phyloP scores from a whole-genome alignment of 2,888 invertebrate genomes.

The Poecilus cupreus region DNA sequence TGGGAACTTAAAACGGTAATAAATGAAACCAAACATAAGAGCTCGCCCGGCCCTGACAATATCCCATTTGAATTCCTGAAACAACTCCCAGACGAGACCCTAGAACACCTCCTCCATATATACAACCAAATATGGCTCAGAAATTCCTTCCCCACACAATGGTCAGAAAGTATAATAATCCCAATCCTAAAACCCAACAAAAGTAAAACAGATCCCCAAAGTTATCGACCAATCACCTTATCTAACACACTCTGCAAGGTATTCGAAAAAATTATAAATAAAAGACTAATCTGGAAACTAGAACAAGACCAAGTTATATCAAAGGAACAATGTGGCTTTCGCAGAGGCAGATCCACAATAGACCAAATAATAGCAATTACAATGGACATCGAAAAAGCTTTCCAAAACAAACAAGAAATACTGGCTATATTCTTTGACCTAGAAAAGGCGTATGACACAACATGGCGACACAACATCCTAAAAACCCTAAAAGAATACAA shows the following conservation, averaged over 20 bases:
- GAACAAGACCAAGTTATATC: background rate
- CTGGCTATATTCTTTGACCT: background rate
- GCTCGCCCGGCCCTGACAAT: background rate
- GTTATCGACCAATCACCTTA: conserved; percentile 14
- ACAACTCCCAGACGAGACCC: background rate
- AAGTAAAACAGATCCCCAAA: conserved; percentile 1
- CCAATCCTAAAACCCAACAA: background rate
- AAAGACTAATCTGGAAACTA: conserved; percentile 18
- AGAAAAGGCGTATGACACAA: background rate
- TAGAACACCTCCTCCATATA: background rate
- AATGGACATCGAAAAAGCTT: background rate
- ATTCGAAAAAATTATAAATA: conserved; percentile 16
- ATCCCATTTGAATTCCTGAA: conserved; percentile 26
- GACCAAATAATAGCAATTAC: conserved; percentile 1
- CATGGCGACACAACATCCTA: conserved; percentile 7
- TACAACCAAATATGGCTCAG: background rate
- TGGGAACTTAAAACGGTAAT: background rate
- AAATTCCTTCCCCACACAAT: background rate
- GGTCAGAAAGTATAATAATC: background rate
- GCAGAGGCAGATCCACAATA: background rate
- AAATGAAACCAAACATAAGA: background rate
- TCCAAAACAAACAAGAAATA: conserved; percentile 1
- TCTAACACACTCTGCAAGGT: background rate
- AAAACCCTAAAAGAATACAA: background rate
- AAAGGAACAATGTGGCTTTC: background rate